Conservation (phyloP, 1,140 invertebrate species). For the Piezodorus guildinii region DNA sequence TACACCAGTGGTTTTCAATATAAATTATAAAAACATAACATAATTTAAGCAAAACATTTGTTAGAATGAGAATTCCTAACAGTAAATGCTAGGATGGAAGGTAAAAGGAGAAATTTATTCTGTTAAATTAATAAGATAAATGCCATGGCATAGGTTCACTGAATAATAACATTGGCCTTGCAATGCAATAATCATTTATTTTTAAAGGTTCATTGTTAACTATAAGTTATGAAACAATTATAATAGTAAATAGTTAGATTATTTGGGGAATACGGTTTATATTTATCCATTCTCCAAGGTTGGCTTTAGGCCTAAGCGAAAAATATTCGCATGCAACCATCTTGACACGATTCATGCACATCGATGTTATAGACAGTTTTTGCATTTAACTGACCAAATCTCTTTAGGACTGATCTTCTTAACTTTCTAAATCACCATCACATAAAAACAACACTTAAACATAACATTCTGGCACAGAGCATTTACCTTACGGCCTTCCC, state of each 20-base stretch:
- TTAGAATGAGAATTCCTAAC: too few species aligned
- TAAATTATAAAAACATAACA: too few species aligned
- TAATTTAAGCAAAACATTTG: too few species aligned
- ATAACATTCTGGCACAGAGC: slow-evolving; percentile 15
- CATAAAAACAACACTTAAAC: slow-evolving; percentile 15
- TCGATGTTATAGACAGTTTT: slow-evolving; percentile 27
- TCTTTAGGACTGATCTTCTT: background rate
- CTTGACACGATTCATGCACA: slow-evolving; percentile 33
- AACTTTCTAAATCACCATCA: background rate
- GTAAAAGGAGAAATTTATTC: too few species aligned
- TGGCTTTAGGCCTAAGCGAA: slow-evolving; percentile 30
- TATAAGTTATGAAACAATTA: too few species aligned
- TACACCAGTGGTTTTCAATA: too few species aligned
- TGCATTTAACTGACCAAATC: slow-evolving; percentile 22
- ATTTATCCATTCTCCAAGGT: slow-evolving; percentile 27
- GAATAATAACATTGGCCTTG: slow-evolving; percentile 15
- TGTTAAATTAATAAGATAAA: too few species aligned
- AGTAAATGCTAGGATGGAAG: too few species aligned
- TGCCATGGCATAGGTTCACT: slow-evolving; percentile 2
- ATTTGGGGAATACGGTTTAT: background rate
- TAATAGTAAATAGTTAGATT: too few species aligned
- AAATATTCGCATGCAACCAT: slow-evolving; percentile 33
- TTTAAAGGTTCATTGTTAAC: too few species aligned
- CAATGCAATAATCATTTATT: background rate
- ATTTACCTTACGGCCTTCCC: slow-evolving; percentile 27